A percentile compares a stretch with the other conserved stretches of the same genome.
Evolutionary conservation across 2,113 vertebrate genomes (phyloP).

Genomic region (Hirundichthys speculiger): DNA sequence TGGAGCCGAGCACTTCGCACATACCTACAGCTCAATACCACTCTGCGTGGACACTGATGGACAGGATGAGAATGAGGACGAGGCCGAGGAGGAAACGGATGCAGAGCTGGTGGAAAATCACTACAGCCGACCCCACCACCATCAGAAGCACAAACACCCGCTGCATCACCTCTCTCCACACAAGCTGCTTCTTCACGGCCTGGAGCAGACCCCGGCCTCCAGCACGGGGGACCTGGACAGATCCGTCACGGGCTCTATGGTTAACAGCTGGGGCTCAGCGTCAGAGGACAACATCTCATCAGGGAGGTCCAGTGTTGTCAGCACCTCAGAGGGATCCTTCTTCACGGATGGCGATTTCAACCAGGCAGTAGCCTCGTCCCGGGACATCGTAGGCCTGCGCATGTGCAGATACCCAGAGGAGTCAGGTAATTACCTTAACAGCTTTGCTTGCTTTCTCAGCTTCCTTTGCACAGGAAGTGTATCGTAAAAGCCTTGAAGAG

Average conservation of each 20-base stretch:
- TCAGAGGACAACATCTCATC: conserved; percentile 95
- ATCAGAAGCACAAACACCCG: conserved; percentile 67
- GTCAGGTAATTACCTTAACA: conserved; percentile 60
- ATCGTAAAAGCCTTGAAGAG: no score
- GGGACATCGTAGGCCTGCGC: conserved; percentile 88
- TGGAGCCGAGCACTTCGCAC: conserved; percentile 83
- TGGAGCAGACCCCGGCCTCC: conserved; percentile 92
- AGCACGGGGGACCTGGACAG: conserved; percentile 92
- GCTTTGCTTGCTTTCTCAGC: no score
- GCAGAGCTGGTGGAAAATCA: conserved; percentile 81
- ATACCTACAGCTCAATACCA: conserved; percentile 91
- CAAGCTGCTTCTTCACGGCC: conserved; percentile 85
- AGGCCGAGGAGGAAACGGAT: conserved; percentile 70
- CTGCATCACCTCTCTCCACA: conserved; percentile 66
- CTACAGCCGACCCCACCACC: conserved; percentile 52
- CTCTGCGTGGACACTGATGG: conserved; percentile 89
- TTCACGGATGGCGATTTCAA: conserved; percentile 95
- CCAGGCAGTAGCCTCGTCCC: conserved; percentile 87
- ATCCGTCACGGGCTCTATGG: conserved; percentile 94
- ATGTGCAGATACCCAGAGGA: conserved; percentile 86
- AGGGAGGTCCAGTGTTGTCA: conserved; percentile 89
- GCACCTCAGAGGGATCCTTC: conserved; percentile 93
- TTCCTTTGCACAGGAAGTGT: no score
- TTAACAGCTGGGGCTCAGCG: conserved; percentile 97
- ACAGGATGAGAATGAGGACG: conserved; percentile 80